These are phyloP conservation scores for Eufriesea mexicana DNA, from an alignment of 1,140 invertebrate genomes.

Conservation along the genomic window DNA sequence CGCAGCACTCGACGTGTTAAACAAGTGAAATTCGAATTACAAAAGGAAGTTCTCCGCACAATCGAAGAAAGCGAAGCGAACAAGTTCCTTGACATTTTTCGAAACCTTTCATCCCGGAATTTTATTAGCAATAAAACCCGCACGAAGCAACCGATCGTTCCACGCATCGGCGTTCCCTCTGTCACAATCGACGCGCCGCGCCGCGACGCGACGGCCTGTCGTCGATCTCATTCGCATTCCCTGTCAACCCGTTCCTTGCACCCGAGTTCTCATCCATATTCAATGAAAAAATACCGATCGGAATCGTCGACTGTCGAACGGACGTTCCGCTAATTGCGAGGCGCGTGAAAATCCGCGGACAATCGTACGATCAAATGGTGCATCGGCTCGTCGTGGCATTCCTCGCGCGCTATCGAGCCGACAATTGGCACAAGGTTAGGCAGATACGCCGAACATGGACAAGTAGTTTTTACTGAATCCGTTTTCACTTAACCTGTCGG, in stretches of 20 bases:
- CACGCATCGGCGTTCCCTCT: neutral
- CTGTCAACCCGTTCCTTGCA: too few relatives aligned
- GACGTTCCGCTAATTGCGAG: constrained; percentile 8
- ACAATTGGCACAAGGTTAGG: constrained; percentile 54
- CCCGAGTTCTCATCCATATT: constrained; percentile 26
- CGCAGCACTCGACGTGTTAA: too few relatives aligned
- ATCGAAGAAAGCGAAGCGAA: too few relatives aligned
- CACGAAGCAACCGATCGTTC: neutral
- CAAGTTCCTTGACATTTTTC: too few relatives aligned
- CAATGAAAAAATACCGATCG: constrained; percentile 8
- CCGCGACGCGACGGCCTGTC: neutral
- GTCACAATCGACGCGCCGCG: neutral
- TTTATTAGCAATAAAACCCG: neutral
- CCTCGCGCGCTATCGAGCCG: constrained; percentile 24
- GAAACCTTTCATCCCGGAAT: neutral
- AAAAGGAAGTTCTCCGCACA: too few relatives aligned
- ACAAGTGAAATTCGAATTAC: too few relatives aligned
- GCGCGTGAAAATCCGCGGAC: constrained; percentile 4
- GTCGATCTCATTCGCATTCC: constrained; percentile 10
- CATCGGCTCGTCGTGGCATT: constrained; percentile 28
- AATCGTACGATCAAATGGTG: constrained; percentile 22
- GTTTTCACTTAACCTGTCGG: neutral
- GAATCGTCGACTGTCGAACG: constrained; percentile 5
- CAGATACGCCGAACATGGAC: constrained; percentile 30
- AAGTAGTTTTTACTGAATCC: constrained; percentile 21